Evolutionary conservation across 2,113 vertebrate genomes (phyloP).

Genomic region (Gavia stellata): DNA sequence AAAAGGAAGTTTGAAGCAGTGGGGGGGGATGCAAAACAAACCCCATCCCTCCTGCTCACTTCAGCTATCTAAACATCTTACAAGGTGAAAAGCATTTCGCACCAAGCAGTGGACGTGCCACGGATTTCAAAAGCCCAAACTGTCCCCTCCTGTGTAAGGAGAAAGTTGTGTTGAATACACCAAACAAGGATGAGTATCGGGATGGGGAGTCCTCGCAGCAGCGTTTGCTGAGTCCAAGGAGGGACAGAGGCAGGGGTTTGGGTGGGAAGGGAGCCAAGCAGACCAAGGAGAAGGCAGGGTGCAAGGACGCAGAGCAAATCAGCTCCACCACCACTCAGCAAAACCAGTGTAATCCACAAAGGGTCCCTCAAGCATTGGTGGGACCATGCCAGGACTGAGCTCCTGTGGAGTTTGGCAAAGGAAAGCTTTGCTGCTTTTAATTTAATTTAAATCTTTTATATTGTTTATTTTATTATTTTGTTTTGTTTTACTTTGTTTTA

Average conservation of each 20-base stretch:
- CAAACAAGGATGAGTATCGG: fast-evolving
- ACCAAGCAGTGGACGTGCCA: neutral
- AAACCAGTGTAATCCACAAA: neutral
- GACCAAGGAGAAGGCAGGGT: neutral
- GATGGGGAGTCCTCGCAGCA: neutral
- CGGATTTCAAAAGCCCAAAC: neutral
- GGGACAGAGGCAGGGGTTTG: neutral
- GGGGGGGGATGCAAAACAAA: neutral
- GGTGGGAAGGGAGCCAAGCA: fast-evolving
- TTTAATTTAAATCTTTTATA: neutral
- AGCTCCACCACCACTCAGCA: neutral
- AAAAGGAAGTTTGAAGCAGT: neutral
- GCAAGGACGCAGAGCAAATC: neutral
- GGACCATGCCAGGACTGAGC: fast-evolving
- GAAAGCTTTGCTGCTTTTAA: neutral
- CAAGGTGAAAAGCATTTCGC: neutral
- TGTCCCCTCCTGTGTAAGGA: neutral
- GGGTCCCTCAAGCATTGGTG: neutral
- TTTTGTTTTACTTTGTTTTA: neutral
- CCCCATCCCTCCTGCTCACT: neutral
- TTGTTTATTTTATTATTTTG: neutral
- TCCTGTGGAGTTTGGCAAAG: neutral
- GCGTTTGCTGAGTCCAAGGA: neutral
- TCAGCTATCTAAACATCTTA: neutral
- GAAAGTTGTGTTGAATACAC: neutral